Evolutionary conservation across 2,797 vertebrate species (phyloP).

Genomic region (Chaenodraco wilsoni): DNA sequence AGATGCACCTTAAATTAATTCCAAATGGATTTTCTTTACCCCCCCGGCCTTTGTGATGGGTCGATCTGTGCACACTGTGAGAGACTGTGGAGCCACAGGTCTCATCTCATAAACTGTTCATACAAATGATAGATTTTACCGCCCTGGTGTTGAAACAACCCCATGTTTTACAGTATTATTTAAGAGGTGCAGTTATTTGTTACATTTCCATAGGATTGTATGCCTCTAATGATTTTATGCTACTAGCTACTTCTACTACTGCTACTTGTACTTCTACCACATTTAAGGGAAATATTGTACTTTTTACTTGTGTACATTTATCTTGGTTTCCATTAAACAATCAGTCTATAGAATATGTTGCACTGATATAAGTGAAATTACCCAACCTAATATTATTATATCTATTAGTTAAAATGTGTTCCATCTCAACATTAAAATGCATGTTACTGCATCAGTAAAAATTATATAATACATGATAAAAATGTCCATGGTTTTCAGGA

Average conservation of each 20-base stretch:
- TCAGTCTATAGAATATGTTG: neutral
- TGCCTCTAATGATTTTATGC: neutral
- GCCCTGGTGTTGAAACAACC: neutral
- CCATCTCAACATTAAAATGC: neutral
- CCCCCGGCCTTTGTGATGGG: conserved; percentile 14
- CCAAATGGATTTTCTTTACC: conserved; percentile 42
- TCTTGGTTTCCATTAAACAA: neutral
- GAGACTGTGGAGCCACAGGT: conserved; percentile 15
- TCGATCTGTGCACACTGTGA: conserved; percentile 12
- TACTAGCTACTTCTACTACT: neutral
- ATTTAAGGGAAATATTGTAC: too few species aligned
- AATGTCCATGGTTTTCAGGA: conserved; percentile 20
- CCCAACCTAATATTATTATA: neutral
- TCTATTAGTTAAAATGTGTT: neutral
- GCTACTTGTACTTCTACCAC: neutral
- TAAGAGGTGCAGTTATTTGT: neutral
- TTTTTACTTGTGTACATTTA: neutral
- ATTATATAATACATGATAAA: too few species aligned
- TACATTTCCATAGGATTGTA: neutral
- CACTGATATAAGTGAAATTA: neutral
- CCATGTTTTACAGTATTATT: conserved; percentile 20
- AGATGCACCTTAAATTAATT: conserved; percentile 35
- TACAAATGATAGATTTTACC: neutral
- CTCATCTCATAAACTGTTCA: conserved; percentile 5
- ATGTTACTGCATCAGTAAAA: neutral